Conservation (phyloP, 2,888 invertebrate genomes). For the Alloscopus bannaensis region DNA sequence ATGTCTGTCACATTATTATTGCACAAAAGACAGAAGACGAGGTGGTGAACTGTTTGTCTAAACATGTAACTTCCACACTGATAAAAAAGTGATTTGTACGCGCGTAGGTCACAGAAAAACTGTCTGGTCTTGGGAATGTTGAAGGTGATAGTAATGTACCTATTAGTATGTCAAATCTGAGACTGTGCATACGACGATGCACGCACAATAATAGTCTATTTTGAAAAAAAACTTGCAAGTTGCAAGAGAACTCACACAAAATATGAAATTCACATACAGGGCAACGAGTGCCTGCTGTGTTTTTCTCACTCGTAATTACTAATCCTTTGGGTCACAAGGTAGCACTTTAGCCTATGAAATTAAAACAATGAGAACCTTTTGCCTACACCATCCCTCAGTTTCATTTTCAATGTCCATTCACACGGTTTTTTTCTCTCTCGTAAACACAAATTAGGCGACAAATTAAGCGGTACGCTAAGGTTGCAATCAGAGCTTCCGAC, state of each 20-base stretch:
- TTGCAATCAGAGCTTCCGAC: neutral
- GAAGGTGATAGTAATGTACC: neutral
- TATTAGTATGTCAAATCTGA: neutral
- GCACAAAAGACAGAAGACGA: neutral
- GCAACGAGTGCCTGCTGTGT: no score
- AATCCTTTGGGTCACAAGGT: constrained; percentile 62
- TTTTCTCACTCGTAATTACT: neutral
- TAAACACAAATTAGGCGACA: neutral
- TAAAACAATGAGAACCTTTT: constrained; percentile 37
- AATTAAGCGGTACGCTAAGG: neutral
- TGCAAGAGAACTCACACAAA: neutral
- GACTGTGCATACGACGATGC: no score
- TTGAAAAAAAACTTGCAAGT: no score
- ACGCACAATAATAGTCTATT: no score
- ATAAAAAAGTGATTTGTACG: neutral
- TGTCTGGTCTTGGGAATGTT: constrained; percentile 1
- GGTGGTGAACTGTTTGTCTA: neutral
- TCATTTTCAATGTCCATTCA: constrained; percentile 57
- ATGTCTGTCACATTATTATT: constrained; percentile 3
- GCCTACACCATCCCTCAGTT: constrained; percentile 48
- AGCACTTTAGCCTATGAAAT: constrained; percentile 58
- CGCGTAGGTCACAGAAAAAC: constrained; percentile 29
- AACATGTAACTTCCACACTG: neutral
- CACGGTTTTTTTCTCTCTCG: constrained; percentile 33
- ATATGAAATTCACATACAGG: constrained; percentile 23